Evolutionary conservation across 1,140 invertebrate species (phyloP), one percentile per base, ranked within the genome.

Genomic region (Teleopsis dalmanni): DNA sequence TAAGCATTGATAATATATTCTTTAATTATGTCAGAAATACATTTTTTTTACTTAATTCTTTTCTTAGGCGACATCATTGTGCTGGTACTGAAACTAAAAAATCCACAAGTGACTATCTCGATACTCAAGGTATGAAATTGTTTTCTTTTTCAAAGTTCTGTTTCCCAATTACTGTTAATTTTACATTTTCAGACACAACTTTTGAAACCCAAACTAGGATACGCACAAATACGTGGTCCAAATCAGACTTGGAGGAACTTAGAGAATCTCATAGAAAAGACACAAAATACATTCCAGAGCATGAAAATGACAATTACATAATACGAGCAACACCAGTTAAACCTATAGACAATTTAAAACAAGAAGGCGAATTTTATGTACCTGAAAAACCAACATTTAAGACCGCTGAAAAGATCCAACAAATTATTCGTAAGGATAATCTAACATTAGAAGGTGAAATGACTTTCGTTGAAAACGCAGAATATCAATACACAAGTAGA

Each of bases 171-270:
- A 52, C 57, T 13, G 80, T 82, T 58, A 82, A 4, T 25, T 14
- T 31, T 43, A n/a, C 16, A 27, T 21, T 50, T 44, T 13, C 29
- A 50, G 48, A 50, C 31, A 44, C 44, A 41, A 13, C 44, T 73
- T 61, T 64, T 18, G 81, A 86, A 66, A 74, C 80, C 55, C 78
- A 82, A 13, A 79, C 72, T 55, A 78, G 84, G 35, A 79, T 87
- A 43, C 74, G 87, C 55, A 78, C 86, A 40, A 89, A 89, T 59
- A 91, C 87, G 4, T 90, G 83, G 75, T 89, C 83, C 0, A 88
- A 87, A 71, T 70, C 83, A 29, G 85, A 87, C 70, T 81, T 83
- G 31, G 83, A 86, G 48, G 27, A 47, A 54, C 48, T 79, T 87
- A 67, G 76, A 56, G 23, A 77, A 79, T 40, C 80, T 83, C 57